Base-by-base conservation (phyloP, 2,888 invertebrate genomes). In the Apodemia duryi region DNA sequence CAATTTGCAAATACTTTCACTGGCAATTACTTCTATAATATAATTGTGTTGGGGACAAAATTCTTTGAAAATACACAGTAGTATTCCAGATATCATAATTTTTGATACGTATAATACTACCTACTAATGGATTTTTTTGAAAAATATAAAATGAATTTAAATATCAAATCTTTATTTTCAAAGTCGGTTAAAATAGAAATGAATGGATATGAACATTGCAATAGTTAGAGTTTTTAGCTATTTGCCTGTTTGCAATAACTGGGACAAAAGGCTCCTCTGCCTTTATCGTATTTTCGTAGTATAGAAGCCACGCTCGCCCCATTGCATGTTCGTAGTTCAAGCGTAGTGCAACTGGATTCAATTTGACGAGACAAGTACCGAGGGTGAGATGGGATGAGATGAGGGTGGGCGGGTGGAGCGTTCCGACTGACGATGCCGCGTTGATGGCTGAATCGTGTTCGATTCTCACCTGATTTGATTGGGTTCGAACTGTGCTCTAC, bases 381-480 rank as follows among this genome's bases (percentile, higher is more conserved):
- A 66, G 60, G 65, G 65, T 63, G 67, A 60, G 65, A 69, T 71
- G 70, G 68, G 67, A 71, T 70, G 76, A 66, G 72, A 72, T 70
- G 75, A 80, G 80, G 82, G 32, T 13, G 57, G 57, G 57, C 32
- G 57, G 49, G 49, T 46, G 46, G 54, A 32, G 13, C 29, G 54
- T 57, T 29, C 54, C 54, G 54, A 57, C 82, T 82, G 85, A 82
- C 85, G 86, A 85, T 79, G 78, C 79, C 78, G 68, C 77, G 74
- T 83, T 90, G 91, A 91, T 91, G 90, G 91, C 84, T 83, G 85
- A 91, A 89, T 84, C 89, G 86, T 91, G 91, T 90, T 87, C 88
- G 83, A 86, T 86, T 88, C 81, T 77, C 89, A 91, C 91, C 91
- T 91, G 90, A 79, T 77, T 77, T 70, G 69, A 71, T 68, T 66